A percentile compares a stretch with the other conserved stretches of the same genome.
These are phyloP conservation scores for Drosophila falleni DNA, from an alignment of 2,888 invertebrate genomes.

Conservation along the genomic window DNA sequence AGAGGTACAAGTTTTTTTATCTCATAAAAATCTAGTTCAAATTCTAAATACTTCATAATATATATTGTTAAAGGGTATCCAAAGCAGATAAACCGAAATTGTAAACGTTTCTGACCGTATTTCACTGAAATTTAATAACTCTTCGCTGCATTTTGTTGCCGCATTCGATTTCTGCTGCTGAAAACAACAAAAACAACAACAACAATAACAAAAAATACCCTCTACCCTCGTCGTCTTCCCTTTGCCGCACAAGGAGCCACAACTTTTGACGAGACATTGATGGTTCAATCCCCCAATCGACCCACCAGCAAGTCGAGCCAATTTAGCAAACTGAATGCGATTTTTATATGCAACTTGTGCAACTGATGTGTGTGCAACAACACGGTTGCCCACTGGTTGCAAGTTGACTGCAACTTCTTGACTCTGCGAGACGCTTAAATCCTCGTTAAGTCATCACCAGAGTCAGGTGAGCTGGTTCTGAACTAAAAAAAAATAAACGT, in stretches of 20 bases:
- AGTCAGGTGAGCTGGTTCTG: constrained; percentile 47
- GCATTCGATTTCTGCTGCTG: constrained; percentile 45
- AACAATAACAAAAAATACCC: constrained; percentile 3
- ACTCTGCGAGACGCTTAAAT: constrained; percentile 50
- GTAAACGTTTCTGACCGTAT: constrained; percentile 55
- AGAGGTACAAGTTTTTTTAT: neutral
- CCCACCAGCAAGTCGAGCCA: constrained; percentile 72
- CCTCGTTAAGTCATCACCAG: constrained; percentile 76
- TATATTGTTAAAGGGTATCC: constrained; percentile 18
- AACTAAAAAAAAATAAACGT: neutral
- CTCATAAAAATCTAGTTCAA: neutral
- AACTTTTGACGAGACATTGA: constrained; percentile 77
- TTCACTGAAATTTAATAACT: constrained; percentile 74
- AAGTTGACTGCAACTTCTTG: constrained; percentile 8
- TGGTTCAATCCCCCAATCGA: constrained; percentile 77
- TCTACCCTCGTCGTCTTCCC: neutral
- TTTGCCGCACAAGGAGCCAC: constrained; percentile 35
- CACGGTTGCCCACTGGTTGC: constrained; percentile 13
- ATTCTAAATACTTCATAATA: neutral
- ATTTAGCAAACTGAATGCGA: constrained; percentile 76
- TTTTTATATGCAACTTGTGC: constrained; percentile 66
- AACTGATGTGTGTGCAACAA: constrained; percentile 31
- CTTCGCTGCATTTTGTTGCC: constrained; percentile 47
- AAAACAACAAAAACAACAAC: constrained; percentile 1
- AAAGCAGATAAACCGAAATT: constrained; percentile 44